Evolutionary conservation across 2,797 vertebrate species (phyloP).

Genomic region (Hybognathus amarus): DNA sequence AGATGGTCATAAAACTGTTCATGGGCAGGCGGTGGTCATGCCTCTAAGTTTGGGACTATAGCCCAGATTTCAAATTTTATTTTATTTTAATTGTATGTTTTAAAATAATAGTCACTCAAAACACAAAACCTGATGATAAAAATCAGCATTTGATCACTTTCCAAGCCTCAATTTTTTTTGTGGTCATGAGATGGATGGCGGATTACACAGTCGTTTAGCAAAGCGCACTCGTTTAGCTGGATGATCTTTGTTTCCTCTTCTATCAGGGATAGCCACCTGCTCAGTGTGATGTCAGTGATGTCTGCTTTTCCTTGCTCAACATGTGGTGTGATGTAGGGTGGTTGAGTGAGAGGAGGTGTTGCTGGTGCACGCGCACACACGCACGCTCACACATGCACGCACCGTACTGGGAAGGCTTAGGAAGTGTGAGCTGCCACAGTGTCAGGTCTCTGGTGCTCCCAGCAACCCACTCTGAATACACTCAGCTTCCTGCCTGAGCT

Average conservation of each 20-base stretch:
- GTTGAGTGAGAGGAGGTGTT: conserved; percentile 59
- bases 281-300: conserved; percentile 49
- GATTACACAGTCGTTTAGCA: background rate
- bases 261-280: conserved; percentile 53
- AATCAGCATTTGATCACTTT: background rate
- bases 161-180: background rate
- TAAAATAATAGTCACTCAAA: background rate
- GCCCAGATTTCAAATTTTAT: background rate
- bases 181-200: background rate
- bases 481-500: conserved; percentile 56
- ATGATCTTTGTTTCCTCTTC: conserved; percentile 44
- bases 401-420: conserved; percentile 53
- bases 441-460: conserved; percentile 63
- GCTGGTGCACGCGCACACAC: conserved; percentile 38
- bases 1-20: background rate
- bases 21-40: background rate
- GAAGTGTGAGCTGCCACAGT: conserved; percentile 64
- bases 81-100: background rate
- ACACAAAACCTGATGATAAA: background rate
- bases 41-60: background rate
- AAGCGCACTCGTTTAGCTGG: conserved; percentile 4
- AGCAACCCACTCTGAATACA: conserved; percentile 60
- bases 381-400: conserved; percentile 44
- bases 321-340: conserved; percentile 57
- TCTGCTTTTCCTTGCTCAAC: conserved; percentile 54